These are phyloP conservation scores for Invenusta paracnida DNA, from an alignment of 2,888 invertebrate species.

Conservation along the genomic window DNA sequence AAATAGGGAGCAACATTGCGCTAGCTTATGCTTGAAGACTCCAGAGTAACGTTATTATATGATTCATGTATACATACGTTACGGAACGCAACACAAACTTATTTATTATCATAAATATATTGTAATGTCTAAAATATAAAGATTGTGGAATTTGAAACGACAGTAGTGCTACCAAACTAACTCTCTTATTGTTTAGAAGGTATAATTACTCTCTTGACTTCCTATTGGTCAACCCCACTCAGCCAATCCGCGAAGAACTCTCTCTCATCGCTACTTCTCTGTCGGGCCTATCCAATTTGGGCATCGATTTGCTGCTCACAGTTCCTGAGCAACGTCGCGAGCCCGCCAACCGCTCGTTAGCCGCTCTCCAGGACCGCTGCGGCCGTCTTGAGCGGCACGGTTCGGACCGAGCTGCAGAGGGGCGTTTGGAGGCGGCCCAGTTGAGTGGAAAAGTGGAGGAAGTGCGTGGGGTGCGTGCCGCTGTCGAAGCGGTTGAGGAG, in stretches of 20 bases:
- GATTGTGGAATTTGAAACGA: no score
- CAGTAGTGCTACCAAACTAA: no score
- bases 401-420: background rate
- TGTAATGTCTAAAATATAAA: no score
- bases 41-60: no score
- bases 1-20: no score
- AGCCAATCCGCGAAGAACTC: background rate
- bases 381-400: background rate
- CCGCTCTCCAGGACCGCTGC: background rate
- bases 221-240: no score
- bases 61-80: no score
- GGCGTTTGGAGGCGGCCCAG: background rate
- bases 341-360: background rate
- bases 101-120: no score
- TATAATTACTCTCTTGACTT: no score
- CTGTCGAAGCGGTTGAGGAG: background rate
- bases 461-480: background rate
- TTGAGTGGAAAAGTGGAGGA: background rate
- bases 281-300: background rate
- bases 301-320: background rate
- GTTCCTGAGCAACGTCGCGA: background rate
- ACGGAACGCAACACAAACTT: no score
- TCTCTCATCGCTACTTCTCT: background rate
- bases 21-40: no score
- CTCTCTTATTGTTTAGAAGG: no score